Evolutionary conservation across 2,797 vertebrate genomes (phyloP), one percentile per base, ranked within the genome.

Genomic region (Cuculus canorus): DNA sequence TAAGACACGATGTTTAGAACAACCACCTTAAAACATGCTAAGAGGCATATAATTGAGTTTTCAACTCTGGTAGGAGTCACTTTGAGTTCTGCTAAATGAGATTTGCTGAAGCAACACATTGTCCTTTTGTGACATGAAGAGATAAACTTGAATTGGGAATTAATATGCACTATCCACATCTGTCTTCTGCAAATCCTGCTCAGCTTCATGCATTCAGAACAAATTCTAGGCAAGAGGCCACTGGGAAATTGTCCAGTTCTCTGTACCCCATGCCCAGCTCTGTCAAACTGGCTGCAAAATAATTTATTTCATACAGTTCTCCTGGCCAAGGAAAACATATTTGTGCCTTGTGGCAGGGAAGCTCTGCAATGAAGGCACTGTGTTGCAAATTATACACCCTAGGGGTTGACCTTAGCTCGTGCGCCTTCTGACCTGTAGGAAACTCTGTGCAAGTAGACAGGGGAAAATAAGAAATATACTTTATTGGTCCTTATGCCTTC

Each of bases 271-370:
- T 98, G 98, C 98, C 98, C 98, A 97, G 92, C 95, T 97, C 97
- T 98, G 97, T 97, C 98, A 98, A 97, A 92, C 97, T 97, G 97
- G 96, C 97, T 89, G 96, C 97, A 97, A 96, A 96, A 96, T 98
- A 96, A 98, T 98, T 98, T 98, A 98, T 98, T 98, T 98, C 96
- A 91, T 95, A 85, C 96, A 66, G 86, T 70, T 93, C 79, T 82
- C 72, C 64, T n/a, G 88, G 98, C 98, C 98, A 98, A 98, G 97
- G 96, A 97, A 98, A 98, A 98, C 97, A 98, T 88, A 94, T 96
- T 90, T 28, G 71, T 65, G 80, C 95, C 98, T 97, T 64, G 93
- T 97, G 98, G 97, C 97, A 96, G 89, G 96, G 94, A 91, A 87
- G 94, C 96, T 94, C 91, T 96, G 95, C 97, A 96, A 83, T 72